phyloP scores from a whole-genome alignment of 2,113 vertebrate species.

The Calypte anna region DNA sequence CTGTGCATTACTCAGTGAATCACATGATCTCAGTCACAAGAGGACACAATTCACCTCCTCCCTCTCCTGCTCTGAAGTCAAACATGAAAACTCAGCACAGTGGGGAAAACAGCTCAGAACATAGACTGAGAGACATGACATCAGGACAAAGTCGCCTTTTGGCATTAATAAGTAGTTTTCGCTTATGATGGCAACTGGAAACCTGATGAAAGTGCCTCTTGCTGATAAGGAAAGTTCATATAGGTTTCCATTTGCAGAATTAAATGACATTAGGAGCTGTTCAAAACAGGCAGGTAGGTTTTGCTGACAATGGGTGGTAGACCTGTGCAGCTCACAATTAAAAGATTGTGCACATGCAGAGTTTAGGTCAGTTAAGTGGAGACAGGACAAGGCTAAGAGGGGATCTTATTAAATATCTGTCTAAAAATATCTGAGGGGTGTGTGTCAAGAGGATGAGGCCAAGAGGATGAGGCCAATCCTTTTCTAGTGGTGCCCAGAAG shows the following conservation, averaged over 20 bases:
- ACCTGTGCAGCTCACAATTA: neutral
- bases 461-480: too few relatives aligned
- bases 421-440: too few relatives aligned
- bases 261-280: neutral
- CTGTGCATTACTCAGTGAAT: rapidly evolving
- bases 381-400: neutral
- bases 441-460: too few relatives aligned
- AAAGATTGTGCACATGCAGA: neutral
- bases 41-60: neutral
- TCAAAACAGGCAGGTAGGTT: neutral
- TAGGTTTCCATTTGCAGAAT: neutral
- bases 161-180: neutral
- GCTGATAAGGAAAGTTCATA: neutral
- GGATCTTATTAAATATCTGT: too few relatives aligned
- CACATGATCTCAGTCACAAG: neutral
- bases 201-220: neutral
- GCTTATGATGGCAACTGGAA: neutral
- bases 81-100: neutral
- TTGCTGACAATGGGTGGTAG: neutral
- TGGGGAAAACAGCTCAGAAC: neutral
- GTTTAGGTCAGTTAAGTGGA: neutral
- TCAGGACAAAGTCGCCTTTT: neutral
- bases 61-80: neutral
- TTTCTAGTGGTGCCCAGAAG: too few relatives aligned
- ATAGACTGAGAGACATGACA: neutral